These are phyloP conservation scores for Dendrolimus pini DNA, from an alignment of 2,888 invertebrate species.

Conservation along the genomic window DNA sequence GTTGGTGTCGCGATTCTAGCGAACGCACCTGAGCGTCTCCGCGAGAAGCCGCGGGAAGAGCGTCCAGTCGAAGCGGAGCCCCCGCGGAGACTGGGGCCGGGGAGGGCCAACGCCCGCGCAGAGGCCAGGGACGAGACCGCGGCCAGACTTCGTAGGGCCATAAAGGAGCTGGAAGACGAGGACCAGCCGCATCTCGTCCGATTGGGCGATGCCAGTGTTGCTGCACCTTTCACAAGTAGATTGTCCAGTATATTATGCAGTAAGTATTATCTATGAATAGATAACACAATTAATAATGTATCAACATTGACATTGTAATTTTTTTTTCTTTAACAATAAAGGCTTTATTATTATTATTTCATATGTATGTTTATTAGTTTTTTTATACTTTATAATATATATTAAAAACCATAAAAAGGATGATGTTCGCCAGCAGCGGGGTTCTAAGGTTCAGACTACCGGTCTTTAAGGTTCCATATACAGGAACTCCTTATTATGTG, in stretches of 20 bases:
- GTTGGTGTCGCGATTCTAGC: conserved; percentile 94
- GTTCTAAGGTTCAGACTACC: no score
- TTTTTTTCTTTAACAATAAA: no score
- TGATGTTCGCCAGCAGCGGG: no score
- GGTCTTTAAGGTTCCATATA: no score
- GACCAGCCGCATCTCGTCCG: conserved; percentile 93
- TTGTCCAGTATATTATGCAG: conserved; percentile 96
- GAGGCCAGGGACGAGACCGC: conserved; percentile 51
- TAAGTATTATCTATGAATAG: conserved; percentile 65
- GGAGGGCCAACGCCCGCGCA: conserved; percentile 22
- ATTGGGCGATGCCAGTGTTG: conserved; percentile 98
- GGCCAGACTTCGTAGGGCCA: conserved; percentile 79
- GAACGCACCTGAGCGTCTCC: conserved; percentile 81
- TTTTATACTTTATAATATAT: no score
- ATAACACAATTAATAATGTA: not conserved
- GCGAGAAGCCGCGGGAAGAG: conserved; percentile 67
- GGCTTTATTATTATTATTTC: no score
- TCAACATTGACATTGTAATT: no score
- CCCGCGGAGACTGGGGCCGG: conserved; percentile 22
- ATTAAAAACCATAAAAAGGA: no score
- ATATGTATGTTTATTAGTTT: no score
- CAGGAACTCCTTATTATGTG: no score
- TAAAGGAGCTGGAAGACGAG: conserved; percentile 92
- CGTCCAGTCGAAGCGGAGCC: conserved; percentile 81
- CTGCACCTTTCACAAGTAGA: conserved; percentile 99